These are phyloP conservation scores for Drosophila pseudotalamancana DNA, from an alignment of 2,888 invertebrate species.

Conservation along the genomic window DNA sequence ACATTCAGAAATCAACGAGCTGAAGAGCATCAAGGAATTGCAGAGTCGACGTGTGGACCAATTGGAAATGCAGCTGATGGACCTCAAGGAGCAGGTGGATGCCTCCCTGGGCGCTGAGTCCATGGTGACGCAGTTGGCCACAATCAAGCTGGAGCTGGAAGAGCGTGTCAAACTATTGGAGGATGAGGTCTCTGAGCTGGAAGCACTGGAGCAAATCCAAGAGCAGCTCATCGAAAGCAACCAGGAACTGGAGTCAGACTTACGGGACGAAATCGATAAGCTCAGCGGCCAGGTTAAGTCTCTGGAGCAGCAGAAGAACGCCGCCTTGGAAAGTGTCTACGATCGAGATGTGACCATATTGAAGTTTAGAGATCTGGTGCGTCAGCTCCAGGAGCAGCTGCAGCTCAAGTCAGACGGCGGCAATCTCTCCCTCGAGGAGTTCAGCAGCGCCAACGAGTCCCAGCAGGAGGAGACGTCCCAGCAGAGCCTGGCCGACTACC, in stretches of 20 bases:
- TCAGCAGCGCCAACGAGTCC: conserved; percentile 77
- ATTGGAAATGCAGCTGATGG: conserved; percentile 94
- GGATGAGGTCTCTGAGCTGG: conserved; percentile 96
- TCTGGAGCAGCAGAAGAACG: conserved; percentile 92
- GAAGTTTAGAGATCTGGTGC: conserved; percentile 97
- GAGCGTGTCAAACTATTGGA: conserved; percentile 94
- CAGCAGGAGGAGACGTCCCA: conserved; percentile 79
- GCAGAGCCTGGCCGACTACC: conserved; percentile 88
- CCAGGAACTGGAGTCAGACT: conserved; percentile 95
- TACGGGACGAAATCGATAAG: conserved; percentile 97
- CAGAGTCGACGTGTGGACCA: conserved; percentile 90
- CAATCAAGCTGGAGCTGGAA: conserved; percentile 96
- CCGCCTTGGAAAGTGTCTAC: conserved; percentile 94
- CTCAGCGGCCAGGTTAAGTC: conserved; percentile 92
- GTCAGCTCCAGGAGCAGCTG: conserved; percentile 93
- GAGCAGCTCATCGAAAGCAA: conserved; percentile 98
- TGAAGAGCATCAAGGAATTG: conserved; percentile 94
- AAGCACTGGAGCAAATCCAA: conserved; percentile 96
- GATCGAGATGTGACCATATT: conserved; percentile 96
- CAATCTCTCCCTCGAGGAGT: conserved; percentile 84
- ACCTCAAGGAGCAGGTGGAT: conserved; percentile 97
- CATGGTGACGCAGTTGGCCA: conserved; percentile 98
- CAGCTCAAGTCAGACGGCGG: conserved; percentile 87
- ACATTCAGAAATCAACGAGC: conserved; percentile 92
- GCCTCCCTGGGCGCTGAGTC: conserved; percentile 99